Conservation (phyloP, 2,888 invertebrate species). For the Antheraea assamensis region DNA sequence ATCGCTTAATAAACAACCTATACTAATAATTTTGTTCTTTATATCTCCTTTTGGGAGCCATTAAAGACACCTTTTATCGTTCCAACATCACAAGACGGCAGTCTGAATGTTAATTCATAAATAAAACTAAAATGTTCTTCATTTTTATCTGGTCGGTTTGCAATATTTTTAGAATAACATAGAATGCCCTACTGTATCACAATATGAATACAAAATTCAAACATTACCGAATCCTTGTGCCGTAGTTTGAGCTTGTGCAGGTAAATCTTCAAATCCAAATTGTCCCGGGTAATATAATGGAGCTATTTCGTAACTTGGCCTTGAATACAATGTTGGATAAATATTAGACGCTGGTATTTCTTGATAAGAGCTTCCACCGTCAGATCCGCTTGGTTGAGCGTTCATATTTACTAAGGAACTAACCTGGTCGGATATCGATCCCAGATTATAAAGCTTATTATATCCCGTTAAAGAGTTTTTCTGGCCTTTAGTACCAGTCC, state of each 20-base stretch:
- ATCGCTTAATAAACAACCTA: neutral
- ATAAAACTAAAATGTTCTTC: too few relatives aligned
- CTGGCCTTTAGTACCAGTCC: neutral
- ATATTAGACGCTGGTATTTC: constrained; percentile 31
- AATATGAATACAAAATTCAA: constrained; percentile 24
- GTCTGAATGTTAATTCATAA: too few relatives aligned
- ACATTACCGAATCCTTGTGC: constrained; percentile 21
- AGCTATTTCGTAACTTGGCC: constrained; percentile 27
- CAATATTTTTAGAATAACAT: too few relatives aligned
- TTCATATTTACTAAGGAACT: neutral
- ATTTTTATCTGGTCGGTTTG: too few relatives aligned
- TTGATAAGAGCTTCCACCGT: constrained; percentile 18
- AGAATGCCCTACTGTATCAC: neutral
- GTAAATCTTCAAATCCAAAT: constrained; percentile 9
- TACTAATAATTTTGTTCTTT: neutral
- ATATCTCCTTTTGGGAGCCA: neutral
- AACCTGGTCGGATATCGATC: neutral
- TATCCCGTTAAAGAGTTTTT: neutral
- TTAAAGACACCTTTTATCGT: too few relatives aligned
- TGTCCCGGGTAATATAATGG: constrained; percentile 25
- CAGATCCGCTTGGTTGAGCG: neutral
- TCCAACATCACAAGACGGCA: too few relatives aligned
- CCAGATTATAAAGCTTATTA: constrained; percentile 1
- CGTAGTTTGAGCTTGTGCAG: constrained; percentile 16
- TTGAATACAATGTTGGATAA: constrained; percentile 35